These are phyloP conservation scores for Mastigias papua DNA, from an alignment of 30 jellyfish, hydroid and myxozoan genomes.

Conservation along the genomic window DNA sequence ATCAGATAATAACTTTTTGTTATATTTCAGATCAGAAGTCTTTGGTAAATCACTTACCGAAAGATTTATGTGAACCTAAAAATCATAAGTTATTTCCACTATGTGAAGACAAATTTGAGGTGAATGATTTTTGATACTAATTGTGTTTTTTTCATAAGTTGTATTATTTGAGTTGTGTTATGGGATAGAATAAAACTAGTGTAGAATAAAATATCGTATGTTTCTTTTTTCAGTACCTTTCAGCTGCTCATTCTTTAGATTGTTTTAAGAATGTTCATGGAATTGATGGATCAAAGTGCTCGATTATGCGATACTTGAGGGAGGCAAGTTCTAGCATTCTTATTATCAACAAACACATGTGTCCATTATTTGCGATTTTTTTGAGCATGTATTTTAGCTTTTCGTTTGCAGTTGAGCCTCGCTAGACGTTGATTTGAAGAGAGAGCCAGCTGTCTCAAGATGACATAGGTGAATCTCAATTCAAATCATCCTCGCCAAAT, in stretches of 20 bases:
- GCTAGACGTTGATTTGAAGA: neutral
- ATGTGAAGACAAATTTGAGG: slow-evolving; percentile 60
- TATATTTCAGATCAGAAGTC: neutral
- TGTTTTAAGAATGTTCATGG: slow-evolving; percentile 82
- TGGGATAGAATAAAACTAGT: too few relatives aligned
- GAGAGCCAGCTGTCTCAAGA: too few relatives aligned
- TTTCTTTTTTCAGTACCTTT: slow-evolving; percentile 3
- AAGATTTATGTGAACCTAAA: slow-evolving; percentile 28
- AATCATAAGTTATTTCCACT: slow-evolving; percentile 56
- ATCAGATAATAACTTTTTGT: too few relatives aligned
- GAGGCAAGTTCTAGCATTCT: slow-evolving; percentile 39
- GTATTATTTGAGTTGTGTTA: too few relatives aligned
- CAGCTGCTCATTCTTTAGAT: neutral
- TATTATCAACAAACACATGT: neutral
- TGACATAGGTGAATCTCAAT: neutral
- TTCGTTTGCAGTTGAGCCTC: neutral
- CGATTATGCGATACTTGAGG: slow-evolving; percentile 64
- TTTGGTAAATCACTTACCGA: neutral
- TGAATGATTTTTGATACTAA: neutral
- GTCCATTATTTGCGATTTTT: neutral
- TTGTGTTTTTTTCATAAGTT: too few relatives aligned
- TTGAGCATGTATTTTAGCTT: neutral
- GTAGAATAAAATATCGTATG: too few relatives aligned
- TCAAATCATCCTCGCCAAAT: too few relatives aligned
- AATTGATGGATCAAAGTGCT: slow-evolving; percentile 81